Percentiles rank a stretch among this genome's conserved stretches.
phyloP scores from a whole-genome alignment of 2,888 invertebrate genomes.

The Caenorhabditis afra region DNA sequence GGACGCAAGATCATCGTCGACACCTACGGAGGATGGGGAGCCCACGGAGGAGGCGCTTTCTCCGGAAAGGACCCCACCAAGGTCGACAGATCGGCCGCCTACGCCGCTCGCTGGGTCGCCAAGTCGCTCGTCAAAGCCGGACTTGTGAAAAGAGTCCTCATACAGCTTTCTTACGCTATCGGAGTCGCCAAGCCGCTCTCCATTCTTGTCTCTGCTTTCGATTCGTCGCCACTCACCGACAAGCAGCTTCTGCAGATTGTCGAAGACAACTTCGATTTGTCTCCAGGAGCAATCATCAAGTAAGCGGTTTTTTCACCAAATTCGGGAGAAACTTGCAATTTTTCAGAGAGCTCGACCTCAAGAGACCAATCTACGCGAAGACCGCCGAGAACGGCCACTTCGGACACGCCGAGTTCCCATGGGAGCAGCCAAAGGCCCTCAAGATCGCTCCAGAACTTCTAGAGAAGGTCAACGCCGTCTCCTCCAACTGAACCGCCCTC shows the following conservation, averaged over 20 bases:
- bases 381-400: constrained; percentile 99
- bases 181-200: constrained; percentile 97
- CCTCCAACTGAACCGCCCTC: constrained; percentile 66
- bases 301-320: constrained; percentile 84
- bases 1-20: constrained; percentile 99
- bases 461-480: constrained; percentile 60
- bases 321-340: too few relatives aligned
- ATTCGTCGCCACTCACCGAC: constrained; percentile 89
- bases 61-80: constrained; percentile 93
- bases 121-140: constrained; percentile 96
- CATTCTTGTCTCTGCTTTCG: constrained; percentile 96
- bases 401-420: constrained; percentile 94
- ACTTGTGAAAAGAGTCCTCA: constrained; percentile 94
- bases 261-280: constrained; percentile 94
- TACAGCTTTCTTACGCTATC: constrained; percentile 92
- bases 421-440: constrained; percentile 94
- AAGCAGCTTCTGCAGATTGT: constrained; percentile 89
- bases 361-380: constrained; percentile 95
- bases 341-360: constrained; percentile 83
- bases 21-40: constrained; percentile 99
- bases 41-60: constrained; percentile 99
- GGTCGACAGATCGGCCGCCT: constrained; percentile 95
- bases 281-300: constrained; percentile 98
- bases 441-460: constrained; percentile 69
- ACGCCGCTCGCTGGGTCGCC: constrained; percentile 99